Conservation (phyloP, 2,888 invertebrate species). For the Drosophila mettleri region DNA sequence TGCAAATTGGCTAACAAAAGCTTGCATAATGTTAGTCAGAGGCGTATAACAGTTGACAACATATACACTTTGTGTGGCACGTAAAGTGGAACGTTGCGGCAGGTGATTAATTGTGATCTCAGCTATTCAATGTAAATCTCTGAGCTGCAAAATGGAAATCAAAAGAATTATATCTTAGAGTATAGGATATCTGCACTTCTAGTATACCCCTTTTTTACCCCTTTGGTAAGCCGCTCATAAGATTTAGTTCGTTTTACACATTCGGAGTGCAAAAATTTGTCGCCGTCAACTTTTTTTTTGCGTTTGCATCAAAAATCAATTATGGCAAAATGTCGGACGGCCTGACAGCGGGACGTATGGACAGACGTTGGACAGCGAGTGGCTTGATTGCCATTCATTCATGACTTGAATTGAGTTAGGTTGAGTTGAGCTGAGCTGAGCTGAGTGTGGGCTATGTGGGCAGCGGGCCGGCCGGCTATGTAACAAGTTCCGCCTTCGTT, state of each 20-base stretch:
- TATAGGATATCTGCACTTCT: conserved; percentile 2
- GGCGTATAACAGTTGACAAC: conserved; percentile 50
- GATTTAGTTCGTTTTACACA: conserved; percentile 37
- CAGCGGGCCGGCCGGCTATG: conserved; percentile 74
- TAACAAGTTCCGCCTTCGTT: conserved; percentile 81
- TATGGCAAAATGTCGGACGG: conserved; percentile 61
- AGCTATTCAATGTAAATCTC: conserved; percentile 13
- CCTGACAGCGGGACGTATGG: conserved; percentile 40
- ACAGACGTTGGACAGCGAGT: conserved; percentile 25
- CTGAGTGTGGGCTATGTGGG: conserved; percentile 62
- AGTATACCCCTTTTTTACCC: too few species aligned
- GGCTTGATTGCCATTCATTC: conserved; percentile 67
- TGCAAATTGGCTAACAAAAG: conserved; percentile 69
- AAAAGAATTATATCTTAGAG: not conserved
- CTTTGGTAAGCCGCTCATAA: not conserved
- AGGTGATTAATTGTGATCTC: conserved; percentile 18
- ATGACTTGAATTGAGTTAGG: conserved; percentile 49
- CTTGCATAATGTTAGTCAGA: conserved; percentile 58
- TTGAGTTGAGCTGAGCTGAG: conserved; percentile 25
- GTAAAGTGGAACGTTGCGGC: conserved; percentile 11
- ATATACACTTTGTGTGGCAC: conserved; percentile 4
- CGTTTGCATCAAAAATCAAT: conserved; percentile 71
- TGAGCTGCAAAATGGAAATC: not conserved
- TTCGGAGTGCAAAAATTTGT: conserved; percentile 70
- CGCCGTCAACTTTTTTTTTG: conserved; percentile 71